phyloP scores from a whole-genome alignment of 2,113 vertebrate genomes.

The Sprattus sprattus region DNA sequence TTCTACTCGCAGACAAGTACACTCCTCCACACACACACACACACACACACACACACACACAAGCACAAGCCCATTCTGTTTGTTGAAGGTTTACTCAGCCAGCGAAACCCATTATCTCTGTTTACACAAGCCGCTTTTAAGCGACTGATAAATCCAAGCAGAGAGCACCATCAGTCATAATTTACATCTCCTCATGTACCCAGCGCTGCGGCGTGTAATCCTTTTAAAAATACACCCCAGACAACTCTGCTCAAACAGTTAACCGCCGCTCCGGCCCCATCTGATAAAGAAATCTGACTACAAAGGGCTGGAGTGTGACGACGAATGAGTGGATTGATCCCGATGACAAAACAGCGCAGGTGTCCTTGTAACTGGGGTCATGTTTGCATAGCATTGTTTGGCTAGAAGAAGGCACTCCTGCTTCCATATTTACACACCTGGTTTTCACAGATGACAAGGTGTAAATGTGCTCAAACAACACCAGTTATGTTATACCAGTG shows the following conservation, averaged over 20 bases:
- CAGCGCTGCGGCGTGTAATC: background rate
- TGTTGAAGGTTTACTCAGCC: slow-evolving; percentile 38
- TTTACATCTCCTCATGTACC: slow-evolving; percentile 27
- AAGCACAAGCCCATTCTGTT: background rate
- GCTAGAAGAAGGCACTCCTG: slow-evolving; percentile 7
- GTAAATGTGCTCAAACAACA: slow-evolving; percentile 20
- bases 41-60: background rate
- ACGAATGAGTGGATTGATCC: background rate
- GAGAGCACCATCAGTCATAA: slow-evolving; percentile 17
- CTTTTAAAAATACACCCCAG: background rate
- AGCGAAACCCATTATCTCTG: slow-evolving; percentile 56
- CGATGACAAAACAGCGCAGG: background rate
- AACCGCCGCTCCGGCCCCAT: background rate
- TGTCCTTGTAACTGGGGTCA: slow-evolving; percentile 5
- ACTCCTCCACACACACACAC: background rate
- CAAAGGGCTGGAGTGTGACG: background rate
- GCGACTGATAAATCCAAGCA: slow-evolving; percentile 7
- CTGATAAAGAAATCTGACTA: background rate
- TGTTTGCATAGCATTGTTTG: slow-evolving; percentile 23
- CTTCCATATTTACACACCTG: slow-evolving; percentile 49
- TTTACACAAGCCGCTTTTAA: slow-evolving; percentile 63
- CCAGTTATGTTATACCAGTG: background rate
- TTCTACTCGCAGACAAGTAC: background rate
- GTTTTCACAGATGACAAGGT: slow-evolving; percentile 21
- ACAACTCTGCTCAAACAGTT: background rate